phyloP scores from a whole-genome alignment of 1,140 invertebrate species.

The Drosophila kanapiae region DNA sequence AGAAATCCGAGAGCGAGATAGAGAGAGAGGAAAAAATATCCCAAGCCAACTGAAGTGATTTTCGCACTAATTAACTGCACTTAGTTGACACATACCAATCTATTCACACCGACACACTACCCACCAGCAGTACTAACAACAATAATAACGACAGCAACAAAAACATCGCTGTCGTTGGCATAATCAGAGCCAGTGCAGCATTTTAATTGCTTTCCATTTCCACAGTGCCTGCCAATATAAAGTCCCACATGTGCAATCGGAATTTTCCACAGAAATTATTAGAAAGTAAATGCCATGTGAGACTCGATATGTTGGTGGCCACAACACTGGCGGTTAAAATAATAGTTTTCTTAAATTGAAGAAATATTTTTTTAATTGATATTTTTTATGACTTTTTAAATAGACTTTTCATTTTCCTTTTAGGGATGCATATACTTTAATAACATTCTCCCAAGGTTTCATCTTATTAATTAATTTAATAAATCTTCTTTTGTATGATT shows the following conservation, averaged over 20 bases:
- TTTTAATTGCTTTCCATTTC: conserved; percentile 83
- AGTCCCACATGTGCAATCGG: conserved; percentile 82
- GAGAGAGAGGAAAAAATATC: conserved; percentile 52
- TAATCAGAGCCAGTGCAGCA: conserved; percentile 79
- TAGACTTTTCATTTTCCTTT: too few species aligned
- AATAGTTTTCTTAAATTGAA: not conserved
- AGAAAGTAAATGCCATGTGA: conserved; percentile 76
- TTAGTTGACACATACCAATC: conserved; percentile 84
- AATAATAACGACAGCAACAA: conserved; percentile 8
- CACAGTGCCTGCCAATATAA: conserved; percentile 73
- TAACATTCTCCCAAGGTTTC: too few species aligned
- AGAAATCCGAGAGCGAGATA: conserved; percentile 22
- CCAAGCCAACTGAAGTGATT: conserved; percentile 82
- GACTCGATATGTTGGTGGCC: not conserved
- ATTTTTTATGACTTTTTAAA: too few species aligned
- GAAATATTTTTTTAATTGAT: not conserved
- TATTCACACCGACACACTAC: conserved; percentile 61
- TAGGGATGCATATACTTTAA: too few species aligned
- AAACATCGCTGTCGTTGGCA: conserved; percentile 57
- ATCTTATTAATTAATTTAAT: too few species aligned
- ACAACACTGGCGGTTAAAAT: not conserved
- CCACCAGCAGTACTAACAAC: conserved; percentile 7
- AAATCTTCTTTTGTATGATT: too few species aligned
- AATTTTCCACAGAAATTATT: conserved; percentile 83
- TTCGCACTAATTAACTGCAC: conserved; percentile 84